phyloP scores from a whole-genome alignment of 2,888 invertebrate species.

The Dasysyrphus tricinctus region DNA sequence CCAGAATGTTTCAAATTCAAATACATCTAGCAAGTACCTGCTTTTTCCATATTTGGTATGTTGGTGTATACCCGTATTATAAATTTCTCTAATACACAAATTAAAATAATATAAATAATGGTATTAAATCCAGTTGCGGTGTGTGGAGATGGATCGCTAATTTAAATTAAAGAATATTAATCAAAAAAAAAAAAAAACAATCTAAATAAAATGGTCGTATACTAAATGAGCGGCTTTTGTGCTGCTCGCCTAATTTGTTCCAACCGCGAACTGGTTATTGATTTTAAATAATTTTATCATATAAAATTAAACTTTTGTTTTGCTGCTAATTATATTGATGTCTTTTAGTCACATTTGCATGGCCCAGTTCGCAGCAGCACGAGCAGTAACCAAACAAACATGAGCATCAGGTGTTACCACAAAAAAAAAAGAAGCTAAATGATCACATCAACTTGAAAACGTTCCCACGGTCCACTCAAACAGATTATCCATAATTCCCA shows the following conservation, averaged over 20 bases:
- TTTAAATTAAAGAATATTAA: constrained; percentile 17
- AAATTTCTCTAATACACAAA: background rate
- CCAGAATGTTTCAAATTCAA: background rate
- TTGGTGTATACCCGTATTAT: background rate
- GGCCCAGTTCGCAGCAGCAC: constrained; percentile 44
- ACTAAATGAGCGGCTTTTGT: constrained; percentile 29
- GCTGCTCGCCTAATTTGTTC: constrained; percentile 31
- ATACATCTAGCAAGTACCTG: too few relatives aligned
- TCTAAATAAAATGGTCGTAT: background rate
- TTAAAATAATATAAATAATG: constrained; percentile 5
- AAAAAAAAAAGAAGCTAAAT: background rate
- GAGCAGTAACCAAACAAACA: background rate
- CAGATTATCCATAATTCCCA: constrained; percentile 66
- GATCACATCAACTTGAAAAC: constrained; percentile 13
- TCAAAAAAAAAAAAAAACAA: constrained; percentile 20
- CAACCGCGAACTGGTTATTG: constrained; percentile 32
- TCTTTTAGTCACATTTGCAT: constrained; percentile 31
- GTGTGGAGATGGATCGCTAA: constrained; percentile 5
- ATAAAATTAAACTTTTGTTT: constrained; percentile 19
- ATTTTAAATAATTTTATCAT: constrained; percentile 14
- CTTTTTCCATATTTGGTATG: too few relatives aligned
- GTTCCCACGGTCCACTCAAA: constrained; percentile 60
- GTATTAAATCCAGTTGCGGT: background rate
- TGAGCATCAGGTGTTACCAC: constrained; percentile 11
- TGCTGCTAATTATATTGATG: constrained; percentile 36